These are phyloP conservation scores for Gobio occitaniae DNA, from an alignment of 2,797 vertebrate genomes.

Conservation along the genomic window DNA sequence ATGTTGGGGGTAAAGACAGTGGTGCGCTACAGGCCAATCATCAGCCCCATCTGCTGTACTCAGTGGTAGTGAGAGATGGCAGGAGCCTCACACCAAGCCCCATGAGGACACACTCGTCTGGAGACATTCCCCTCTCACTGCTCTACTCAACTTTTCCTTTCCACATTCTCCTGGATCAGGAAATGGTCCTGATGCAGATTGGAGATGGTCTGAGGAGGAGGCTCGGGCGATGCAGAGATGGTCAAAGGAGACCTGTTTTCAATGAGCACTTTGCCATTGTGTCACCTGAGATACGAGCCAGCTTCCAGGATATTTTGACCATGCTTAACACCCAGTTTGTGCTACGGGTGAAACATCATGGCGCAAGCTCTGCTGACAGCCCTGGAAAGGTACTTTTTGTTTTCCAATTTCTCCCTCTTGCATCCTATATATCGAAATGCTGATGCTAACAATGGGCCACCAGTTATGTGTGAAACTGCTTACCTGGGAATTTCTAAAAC, in stretches of 20 bases:
- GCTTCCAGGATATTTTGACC: constrained; percentile 94
- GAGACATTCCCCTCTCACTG: constrained; percentile 90
- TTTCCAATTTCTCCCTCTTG: constrained; percentile 19
- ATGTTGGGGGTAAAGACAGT: constrained; percentile 79
- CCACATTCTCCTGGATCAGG: constrained; percentile 95
- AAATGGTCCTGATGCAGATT: constrained; percentile 91
- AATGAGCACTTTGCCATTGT: constrained; percentile 92
- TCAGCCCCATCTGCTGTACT: constrained; percentile 91
- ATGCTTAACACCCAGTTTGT: constrained; percentile 97
- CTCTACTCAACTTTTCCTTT: constrained; percentile 98
- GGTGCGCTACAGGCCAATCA: constrained; percentile 87
- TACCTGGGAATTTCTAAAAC: constrained; percentile 17
- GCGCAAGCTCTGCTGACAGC: constrained; percentile 78
- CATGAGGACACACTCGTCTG: constrained; percentile 87
- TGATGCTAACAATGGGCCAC: constrained; percentile 29
- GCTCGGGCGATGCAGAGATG: constrained; percentile 85
- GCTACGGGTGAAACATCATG: constrained; percentile 87
- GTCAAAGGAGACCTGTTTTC: constrained; percentile 84
- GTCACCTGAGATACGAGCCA: constrained; percentile 89
- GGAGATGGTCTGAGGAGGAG: constrained; percentile 92
- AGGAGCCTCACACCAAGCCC: constrained; percentile 88
- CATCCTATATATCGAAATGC: neutral
- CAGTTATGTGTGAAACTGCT: constrained; percentile 28
- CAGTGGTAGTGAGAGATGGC: constrained; percentile 86
- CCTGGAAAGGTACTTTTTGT: constrained; percentile 85